Evolutionary conservation across 2,888 invertebrate species (phyloP).

Genomic region (Eurois occulta): DNA sequence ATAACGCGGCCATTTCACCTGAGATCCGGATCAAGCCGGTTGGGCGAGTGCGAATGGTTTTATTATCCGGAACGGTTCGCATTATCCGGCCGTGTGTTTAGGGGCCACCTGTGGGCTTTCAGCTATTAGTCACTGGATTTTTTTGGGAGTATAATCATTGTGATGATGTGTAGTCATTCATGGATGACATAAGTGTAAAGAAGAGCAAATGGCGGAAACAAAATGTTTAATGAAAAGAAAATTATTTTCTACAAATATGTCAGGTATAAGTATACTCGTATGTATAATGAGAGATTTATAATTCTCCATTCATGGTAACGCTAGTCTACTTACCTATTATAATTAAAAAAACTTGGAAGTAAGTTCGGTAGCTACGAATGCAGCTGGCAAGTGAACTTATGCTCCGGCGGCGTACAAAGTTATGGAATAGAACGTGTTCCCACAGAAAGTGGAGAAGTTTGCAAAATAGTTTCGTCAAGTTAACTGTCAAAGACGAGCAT

Average conservation of each 20-base stretch:
- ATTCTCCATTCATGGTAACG: not conserved
- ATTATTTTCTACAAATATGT: not conserved
- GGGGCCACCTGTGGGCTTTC: conserved; percentile 77
- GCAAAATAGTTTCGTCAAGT: conserved; percentile 57
- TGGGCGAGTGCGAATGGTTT: conserved; percentile 77
- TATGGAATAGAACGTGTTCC: conserved; percentile 59
- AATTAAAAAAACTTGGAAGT: conserved; percentile 26
- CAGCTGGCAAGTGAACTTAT: conserved; percentile 40
- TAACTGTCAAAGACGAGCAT: conserved; percentile 61
- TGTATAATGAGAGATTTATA: not conserved
- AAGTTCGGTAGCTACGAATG: conserved; percentile 20
- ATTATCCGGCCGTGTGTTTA: conserved; percentile 71
- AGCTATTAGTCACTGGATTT: conserved; percentile 18
- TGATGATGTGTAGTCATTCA: conserved; percentile 6
- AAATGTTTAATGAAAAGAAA: not conserved
- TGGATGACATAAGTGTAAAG: not conserved
- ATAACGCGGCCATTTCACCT: conserved; percentile 70
- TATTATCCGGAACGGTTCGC: conserved; percentile 76
- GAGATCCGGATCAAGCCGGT: conserved; percentile 70
- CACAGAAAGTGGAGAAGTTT: conserved; percentile 59
- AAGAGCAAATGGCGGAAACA: not conserved
- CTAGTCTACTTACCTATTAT: not conserved
- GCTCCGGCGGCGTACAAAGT: conserved; percentile 32
- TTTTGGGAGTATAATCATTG: conserved; percentile 17
- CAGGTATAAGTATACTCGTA: not conserved